Base-by-base conservation (phyloP, 1,140 invertebrate species). In the Ips nitidus region DNA sequence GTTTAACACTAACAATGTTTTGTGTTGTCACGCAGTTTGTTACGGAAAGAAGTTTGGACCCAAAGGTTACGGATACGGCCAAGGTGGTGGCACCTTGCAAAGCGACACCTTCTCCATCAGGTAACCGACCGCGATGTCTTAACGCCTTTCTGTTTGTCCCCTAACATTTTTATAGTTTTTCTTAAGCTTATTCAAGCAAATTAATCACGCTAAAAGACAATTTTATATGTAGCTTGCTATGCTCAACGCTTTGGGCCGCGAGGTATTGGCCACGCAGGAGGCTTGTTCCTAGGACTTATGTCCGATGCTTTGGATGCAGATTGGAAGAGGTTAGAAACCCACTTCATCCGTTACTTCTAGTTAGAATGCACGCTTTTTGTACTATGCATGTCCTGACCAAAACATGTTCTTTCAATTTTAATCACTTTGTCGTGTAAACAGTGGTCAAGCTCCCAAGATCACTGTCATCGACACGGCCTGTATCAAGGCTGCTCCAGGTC, bases 1-100 rank as follows among this genome's bases (percentile, higher is more conserved):
- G 45, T 50, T 50, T 50, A 6, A 22, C 22, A 50, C 3, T 50
- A 50, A 50, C 22, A 50, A 50, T 22, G 6, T 8, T 50, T 50
- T 50, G 3, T 50, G 45, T 50, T 50, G 45, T 8, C 45, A 40
- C 8, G 62, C 57, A 73, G 93, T 92, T 77, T 96, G 94, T 87
- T 97, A 97, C 84, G 93, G 88, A 78, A 95, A 94, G 87, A 91
- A 90, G 84, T 97, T 94, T 84, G 94, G 94, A 75, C 94, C 94
- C 69, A 95, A 94, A 84, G 94, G 94, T 81, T 96, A 96, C 82
- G 94, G 94, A 75, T 95, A 94, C 82, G 94, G 94, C 74, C 91
- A 93, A 85, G 93, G 94, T 79, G 93, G 91, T 78, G 94, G 94
- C 79, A 92, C 93, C 74, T 85, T 95, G 75, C 93, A 94, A 84